Conservation (phyloP, 2,113 vertebrate genomes). For the Eptesicus fuscus region DNA sequence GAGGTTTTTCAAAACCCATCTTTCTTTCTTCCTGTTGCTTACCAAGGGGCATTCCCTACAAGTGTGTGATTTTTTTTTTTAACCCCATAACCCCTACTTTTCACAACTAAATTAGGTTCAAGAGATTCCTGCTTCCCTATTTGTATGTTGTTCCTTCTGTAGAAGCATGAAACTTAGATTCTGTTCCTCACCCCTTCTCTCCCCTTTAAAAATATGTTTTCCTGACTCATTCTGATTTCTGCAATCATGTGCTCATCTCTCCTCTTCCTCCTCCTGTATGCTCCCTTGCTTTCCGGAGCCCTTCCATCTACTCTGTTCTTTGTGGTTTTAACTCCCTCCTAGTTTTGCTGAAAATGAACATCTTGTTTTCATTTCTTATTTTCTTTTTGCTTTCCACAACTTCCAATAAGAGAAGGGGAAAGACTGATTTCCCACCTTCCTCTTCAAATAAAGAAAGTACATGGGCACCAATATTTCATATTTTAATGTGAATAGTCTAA, state of each 20-base stretch:
- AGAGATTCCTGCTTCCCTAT: background rate
- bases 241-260: background rate
- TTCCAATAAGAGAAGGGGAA: background rate
- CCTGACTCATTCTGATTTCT: background rate
- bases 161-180: background rate
- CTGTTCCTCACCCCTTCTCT: too few relatives aligned
- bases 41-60: background rate
- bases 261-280: background rate
- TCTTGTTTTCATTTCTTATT: background rate
- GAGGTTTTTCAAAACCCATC: background rate
- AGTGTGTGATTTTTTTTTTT: background rate
- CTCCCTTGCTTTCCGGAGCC: background rate
- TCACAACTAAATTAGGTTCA: background rate
- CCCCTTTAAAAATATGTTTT: background rate
- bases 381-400: background rate
- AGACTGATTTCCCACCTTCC: background rate
- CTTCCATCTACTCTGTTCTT: background rate
- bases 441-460: background rate
- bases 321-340: background rate
- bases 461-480: background rate
- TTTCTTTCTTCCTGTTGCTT: background rate
- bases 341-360: background rate
- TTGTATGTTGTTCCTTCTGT: background rate
- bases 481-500: background rate
- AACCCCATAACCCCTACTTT: background rate